These are phyloP conservation scores for Apamea crenata DNA, from an alignment of 2,888 invertebrate species.

Conservation along the genomic window DNA sequence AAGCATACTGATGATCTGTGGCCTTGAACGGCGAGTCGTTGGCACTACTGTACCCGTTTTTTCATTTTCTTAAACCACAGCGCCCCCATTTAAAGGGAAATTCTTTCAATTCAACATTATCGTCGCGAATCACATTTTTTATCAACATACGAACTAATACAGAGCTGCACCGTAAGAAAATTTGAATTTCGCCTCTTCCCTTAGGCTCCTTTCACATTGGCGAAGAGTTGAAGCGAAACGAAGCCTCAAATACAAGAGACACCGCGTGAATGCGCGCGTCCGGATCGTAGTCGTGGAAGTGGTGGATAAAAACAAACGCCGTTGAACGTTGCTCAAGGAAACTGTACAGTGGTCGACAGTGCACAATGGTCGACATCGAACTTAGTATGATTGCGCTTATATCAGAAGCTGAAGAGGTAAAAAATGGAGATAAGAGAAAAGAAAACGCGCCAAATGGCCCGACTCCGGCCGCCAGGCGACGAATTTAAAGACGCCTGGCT, in stretches of 20 bases:
- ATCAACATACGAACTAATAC: background rate
- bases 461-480: background rate
- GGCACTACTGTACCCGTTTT: background rate
- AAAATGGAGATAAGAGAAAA: background rate
- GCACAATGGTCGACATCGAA: background rate
- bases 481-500: background rate
- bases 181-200: conserved; percentile 20
- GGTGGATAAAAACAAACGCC: background rate
- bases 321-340: background rate
- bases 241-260: background rate
- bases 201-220: conserved; percentile 10
- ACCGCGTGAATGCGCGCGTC: background rate
- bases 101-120: too few species aligned
- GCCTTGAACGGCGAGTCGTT: conserved; percentile 17
- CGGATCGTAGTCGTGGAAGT: background rate
- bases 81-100: background rate
- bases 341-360: background rate
- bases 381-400: conserved; percentile 8
- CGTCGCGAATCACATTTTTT: background rate
- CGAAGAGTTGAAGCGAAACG: conserved; percentile 15
- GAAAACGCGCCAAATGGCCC: background rate
- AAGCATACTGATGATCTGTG: conserved; percentile 28
- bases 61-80: background rate
- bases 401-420: background rate
- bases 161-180: conserved; percentile 11